These are phyloP conservation scores for Neoaliturus tenellus DNA, from an alignment of 2,888 invertebrate species.

Conservation along the genomic window DNA sequence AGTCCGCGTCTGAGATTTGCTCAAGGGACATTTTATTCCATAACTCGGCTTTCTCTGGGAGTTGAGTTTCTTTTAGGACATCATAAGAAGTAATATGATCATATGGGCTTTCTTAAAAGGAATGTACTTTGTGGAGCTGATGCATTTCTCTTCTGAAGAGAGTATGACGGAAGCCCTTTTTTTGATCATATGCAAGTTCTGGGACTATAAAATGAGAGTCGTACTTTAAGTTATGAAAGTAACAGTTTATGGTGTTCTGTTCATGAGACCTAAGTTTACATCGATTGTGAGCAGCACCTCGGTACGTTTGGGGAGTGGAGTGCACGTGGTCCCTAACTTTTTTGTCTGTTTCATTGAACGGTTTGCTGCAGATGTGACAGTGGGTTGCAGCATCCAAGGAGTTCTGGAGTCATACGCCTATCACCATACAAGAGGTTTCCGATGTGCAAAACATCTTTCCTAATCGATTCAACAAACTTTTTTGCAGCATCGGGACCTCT, in stretches of 20 bases:
- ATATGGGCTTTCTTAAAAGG: not conserved
- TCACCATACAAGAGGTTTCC: not conserved
- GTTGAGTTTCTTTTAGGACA: constrained; percentile 49
- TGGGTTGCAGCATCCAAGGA: not conserved
- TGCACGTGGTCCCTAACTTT: not conserved
- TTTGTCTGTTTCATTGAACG: not conserved
- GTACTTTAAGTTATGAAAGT: not conserved
- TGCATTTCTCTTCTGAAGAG: constrained; percentile 63
- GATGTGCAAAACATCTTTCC: constrained; percentile 8
- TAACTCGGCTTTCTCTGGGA: constrained; percentile 66
- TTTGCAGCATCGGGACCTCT: constrained; percentile 10
- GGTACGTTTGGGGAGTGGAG: not conserved
- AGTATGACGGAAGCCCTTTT: constrained; percentile 67
- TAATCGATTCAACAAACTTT: not conserved
- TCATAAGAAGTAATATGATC: not conserved
- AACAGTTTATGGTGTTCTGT: not conserved
- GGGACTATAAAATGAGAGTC: constrained; percentile 57
- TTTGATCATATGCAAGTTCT: constrained; percentile 57
- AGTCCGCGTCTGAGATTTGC: constrained; percentile 66
- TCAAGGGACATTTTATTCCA: constrained; percentile 64
- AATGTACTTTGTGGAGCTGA: not conserved
- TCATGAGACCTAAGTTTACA: constrained; percentile 1
- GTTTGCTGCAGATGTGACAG: constrained; percentile 8
- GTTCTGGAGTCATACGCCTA: not conserved
- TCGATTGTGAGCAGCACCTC: not conserved